Percentiles rank a stretch among this genome's conserved stretches.
Evolutionary conservation across 1,140 invertebrate genomes (phyloP).

Genomic region (Nixonia krombeini): DNA sequence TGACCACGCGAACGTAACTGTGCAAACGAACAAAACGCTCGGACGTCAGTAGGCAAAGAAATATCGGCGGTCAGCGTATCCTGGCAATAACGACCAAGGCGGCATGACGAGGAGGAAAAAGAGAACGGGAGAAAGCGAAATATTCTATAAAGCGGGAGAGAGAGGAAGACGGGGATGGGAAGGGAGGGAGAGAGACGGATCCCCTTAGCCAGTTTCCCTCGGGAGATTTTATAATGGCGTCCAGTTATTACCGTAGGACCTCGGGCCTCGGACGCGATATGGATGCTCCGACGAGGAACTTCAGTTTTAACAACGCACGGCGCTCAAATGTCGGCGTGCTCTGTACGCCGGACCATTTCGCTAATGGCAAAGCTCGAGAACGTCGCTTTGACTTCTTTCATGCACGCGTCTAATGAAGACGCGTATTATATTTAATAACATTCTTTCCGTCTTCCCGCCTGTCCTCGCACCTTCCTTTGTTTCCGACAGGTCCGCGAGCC

Average conservation of each 20-base stretch:
- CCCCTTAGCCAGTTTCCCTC: slow-evolving; percentile 69
- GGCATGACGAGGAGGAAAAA: slow-evolving; percentile 38
- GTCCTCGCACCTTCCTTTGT: slow-evolving; percentile 6
- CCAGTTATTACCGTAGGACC: slow-evolving; percentile 71
- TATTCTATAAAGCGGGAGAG: slow-evolving; percentile 43
- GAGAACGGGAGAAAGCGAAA: slow-evolving; percentile 42
- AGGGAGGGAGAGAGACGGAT: slow-evolving; percentile 40
- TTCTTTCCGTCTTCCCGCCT: slow-evolving; percentile 32
- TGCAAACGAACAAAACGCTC: slow-evolving; percentile 45
- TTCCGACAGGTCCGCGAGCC: slow-evolving; percentile 37
- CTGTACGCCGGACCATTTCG: slow-evolving; percentile 37
- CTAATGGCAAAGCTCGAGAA: slow-evolving; percentile 46
- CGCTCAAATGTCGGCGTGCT: slow-evolving; percentile 50
- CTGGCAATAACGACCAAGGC: slow-evolving; percentile 68
- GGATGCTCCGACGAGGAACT: slow-evolving; percentile 66
- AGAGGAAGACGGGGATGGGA: slow-evolving; percentile 22
- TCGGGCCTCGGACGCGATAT: slow-evolving; percentile 67
- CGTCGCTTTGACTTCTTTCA: slow-evolving; percentile 46
- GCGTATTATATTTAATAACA: slow-evolving; percentile 51
- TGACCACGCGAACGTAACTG: slow-evolving; percentile 43
- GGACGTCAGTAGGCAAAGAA: slow-evolving; percentile 58
- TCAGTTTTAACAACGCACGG: slow-evolving; percentile 55
- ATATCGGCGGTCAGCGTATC: slow-evolving; percentile 71
- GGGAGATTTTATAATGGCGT: slow-evolving; percentile 72
- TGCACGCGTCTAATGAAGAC: slow-evolving; percentile 48